These are phyloP conservation scores for Lasioglossum leucozonium DNA, from an alignment of 2,888 invertebrate species.

Conservation along the genomic window DNA sequence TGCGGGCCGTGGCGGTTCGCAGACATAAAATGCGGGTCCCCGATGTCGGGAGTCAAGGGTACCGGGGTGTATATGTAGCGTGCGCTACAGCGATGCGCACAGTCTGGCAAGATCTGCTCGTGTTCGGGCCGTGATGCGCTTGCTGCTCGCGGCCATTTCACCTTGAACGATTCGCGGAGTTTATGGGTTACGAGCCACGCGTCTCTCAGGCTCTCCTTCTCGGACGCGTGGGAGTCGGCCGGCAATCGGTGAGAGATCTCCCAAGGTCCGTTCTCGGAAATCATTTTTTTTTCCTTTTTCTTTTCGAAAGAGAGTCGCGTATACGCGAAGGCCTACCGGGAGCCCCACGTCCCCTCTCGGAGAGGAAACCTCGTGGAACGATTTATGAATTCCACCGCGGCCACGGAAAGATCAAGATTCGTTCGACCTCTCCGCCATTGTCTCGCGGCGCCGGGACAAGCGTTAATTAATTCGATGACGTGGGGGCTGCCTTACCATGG, in stretches of 20 bases:
- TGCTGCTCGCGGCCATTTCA: constrained; percentile 58
- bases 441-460: constrained; percentile 17
- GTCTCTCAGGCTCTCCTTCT: constrained; percentile 46
- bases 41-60: constrained; percentile 69
- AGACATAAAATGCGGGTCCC: constrained; percentile 65
- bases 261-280: constrained; percentile 63
- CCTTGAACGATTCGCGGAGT: constrained; percentile 72
- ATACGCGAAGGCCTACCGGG: constrained; percentile 13
- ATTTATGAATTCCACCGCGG: constrained; percentile 52
- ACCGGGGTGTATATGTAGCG: not conserved
- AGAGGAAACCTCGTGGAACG: not conserved
- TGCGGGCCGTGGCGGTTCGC: constrained; percentile 36
- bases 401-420: constrained; percentile 49
- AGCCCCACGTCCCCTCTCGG: not conserved
- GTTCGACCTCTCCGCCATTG: constrained; percentile 38
- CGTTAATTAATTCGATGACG: constrained; percentile 55
- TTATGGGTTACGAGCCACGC: constrained; percentile 69
- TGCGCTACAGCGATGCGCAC: constrained; percentile 67
- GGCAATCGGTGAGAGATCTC: constrained; percentile 67
- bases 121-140: constrained; percentile 57
- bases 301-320: constrained; percentile 24
- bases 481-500: too few relatives aligned
- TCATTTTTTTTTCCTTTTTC: constrained; percentile 57
- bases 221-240: constrained; percentile 67
- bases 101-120: constrained; percentile 49